Evolutionary conservation across 2,113 vertebrate species (phyloP).

Genomic region (Condylura cristata): DNA sequence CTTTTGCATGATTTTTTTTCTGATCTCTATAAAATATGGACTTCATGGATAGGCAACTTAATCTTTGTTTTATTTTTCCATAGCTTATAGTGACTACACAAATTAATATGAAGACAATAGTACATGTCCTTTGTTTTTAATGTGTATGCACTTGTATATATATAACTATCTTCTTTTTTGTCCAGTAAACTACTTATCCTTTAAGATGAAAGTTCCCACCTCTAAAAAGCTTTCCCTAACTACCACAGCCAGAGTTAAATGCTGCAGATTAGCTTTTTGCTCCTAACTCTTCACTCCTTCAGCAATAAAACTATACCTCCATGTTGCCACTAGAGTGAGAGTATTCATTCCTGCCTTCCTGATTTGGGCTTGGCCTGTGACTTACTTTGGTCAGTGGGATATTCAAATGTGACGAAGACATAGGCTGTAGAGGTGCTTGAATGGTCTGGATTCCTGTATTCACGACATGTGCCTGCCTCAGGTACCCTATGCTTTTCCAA

Average conservation of each 20-base stretch:
- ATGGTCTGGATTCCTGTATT: not conserved
- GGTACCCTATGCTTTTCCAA: not conserved
- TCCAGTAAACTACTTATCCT: conserved; percentile 1
- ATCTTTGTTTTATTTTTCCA: not conserved
- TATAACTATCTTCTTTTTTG: not conserved
- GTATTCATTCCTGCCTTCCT: not conserved
- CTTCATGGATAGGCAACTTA: not conserved
- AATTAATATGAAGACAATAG: not conserved
- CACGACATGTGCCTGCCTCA: not conserved
- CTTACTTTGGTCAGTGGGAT: not conserved
- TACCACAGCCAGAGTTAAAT: not conserved
- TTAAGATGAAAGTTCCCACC: conserved; percentile 9
- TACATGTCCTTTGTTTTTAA: not conserved
- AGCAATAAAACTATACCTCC: not conserved
- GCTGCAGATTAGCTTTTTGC: not conserved
- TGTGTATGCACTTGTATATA: not conserved
- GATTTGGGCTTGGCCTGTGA: not conserved
- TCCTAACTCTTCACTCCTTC: not conserved
- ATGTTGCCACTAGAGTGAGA: not conserved
- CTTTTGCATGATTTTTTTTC: not conserved
- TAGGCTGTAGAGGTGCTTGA: not conserved
- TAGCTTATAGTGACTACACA: not conserved
- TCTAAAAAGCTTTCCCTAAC: not conserved
- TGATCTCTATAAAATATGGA: not conserved
- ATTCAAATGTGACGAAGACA: not conserved